Evolutionary conservation across 1,140 invertebrate genomes (phyloP), one percentile per base, ranked within the genome.

Genomic region (Goniozus legneri): DNA sequence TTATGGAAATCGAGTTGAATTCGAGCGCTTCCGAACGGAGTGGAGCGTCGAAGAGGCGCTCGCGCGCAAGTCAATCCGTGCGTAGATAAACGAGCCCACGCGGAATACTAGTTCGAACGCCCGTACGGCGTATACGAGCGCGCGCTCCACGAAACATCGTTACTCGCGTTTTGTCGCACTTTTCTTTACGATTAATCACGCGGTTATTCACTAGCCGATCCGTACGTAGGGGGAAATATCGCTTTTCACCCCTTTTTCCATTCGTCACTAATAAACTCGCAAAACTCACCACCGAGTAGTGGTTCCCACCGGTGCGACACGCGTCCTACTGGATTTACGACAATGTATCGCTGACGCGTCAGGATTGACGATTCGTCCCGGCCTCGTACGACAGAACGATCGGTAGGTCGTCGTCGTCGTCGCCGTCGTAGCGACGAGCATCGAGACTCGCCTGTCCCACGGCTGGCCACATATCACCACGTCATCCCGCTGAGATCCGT

Each of bases 251-350:
- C n/a, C n/a, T n/a, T n/a, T n/a, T n/a, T n/a, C n/a, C n/a, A n/a
- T n/a, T n/a, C n/a, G n/a, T n/a, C n/a, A n/a, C n/a, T n/a, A n/a
- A n/a, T n/a, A n/a, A n/a, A n/a, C n/a, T n/a, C n/a, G n/a, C n/a
- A n/a, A 15, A 42, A 69, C 66, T 69, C 65, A 70, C 69, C 67
- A 55, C 54, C 53, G 58, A 72, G 62, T 69, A 69, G 65, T 69
- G 67, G 65, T 64, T 71, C 65, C 65, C 57, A 35, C 31, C 56
- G 36, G 45, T 44, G 50, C 44, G 40, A 57, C 54, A 56, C 54
- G 58, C 59, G 48, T 52, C 56, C 38, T 32, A 24, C 47, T 43
- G 53, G 38, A 33, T 50, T 44, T 34, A 20, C 37, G 51, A 54
- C 47, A 31, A n/a, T n/a, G 19, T 34, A 44, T 44, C 44, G 40